A percentile compares a stretch with the other conserved stretches of the same genome.
Evolutionary conservation across 2,113 vertebrate genomes (phyloP).

Genomic region (Neolamprologus cancellatus): DNA sequence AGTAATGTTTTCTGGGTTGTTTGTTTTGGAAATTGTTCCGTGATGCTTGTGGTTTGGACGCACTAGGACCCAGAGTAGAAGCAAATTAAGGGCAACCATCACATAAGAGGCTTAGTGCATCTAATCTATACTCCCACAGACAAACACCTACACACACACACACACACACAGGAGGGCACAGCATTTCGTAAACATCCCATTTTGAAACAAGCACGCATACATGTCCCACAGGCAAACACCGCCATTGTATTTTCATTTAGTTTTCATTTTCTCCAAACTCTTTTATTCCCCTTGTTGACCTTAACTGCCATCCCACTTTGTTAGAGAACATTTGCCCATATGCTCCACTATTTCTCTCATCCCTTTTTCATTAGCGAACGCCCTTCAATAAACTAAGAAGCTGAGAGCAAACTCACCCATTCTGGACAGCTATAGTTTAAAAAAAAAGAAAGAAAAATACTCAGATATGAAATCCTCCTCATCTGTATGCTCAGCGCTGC

Average conservation of each 20-base stretch:
- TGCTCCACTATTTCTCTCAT: conserved; percentile 25
- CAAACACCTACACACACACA: conserved; percentile 2
- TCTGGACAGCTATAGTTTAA: background rate
- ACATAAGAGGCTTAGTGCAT: conserved; percentile 76
- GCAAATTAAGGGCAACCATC: conserved; percentile 72
- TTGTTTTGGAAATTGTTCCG: background rate
- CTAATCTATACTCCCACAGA: conserved; percentile 66
- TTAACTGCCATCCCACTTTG: conserved; percentile 24
- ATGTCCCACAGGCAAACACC: conserved; percentile 40
- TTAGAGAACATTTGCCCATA: conserved; percentile 36
- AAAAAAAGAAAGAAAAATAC: background rate
- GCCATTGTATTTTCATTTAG: conserved; percentile 63
- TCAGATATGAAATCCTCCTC: background rate
- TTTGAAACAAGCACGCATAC: conserved; percentile 49
- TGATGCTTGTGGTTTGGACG: background rate
- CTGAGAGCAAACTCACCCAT: background rate
- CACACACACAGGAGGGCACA: background rate
- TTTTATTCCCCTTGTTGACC: conserved; percentile 51
- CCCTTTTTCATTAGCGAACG: conserved; percentile 31
- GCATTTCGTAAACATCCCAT: conserved; percentile 54
- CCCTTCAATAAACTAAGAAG: background rate
- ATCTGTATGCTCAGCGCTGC: background rate
- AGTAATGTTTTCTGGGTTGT: background rate
- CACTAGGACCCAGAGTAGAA: conserved; percentile 69
- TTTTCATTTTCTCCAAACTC: conserved; percentile 63